Evolutionary conservation across 2,113 vertebrate species (phyloP), one percentile per base, ranked within the genome.

Genomic region (Elephas maximus): DNA sequence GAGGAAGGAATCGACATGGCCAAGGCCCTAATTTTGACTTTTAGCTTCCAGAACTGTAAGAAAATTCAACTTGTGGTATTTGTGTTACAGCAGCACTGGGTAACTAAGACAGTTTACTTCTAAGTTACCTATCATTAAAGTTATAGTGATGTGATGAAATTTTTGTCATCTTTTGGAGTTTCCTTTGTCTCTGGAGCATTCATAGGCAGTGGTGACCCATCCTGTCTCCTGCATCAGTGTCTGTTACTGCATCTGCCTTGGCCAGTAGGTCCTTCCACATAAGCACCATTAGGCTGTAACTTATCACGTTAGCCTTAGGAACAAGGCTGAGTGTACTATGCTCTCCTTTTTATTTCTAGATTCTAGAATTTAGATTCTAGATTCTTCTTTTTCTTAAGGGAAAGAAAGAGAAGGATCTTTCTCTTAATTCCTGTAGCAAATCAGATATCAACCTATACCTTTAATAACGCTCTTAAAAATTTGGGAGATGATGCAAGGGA

Each of bases 321-420:
- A n/a, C 8, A 0, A 78, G 5, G 5, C 7, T 12, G 8, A 14
- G 51, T 62, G 11, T 37, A 12, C 73, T 26, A 1, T 2, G 5
- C 30, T 45, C 63, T 79, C 6, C 17, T 28, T 65, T 26, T 8
- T 26, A 23, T 26, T 28, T 23, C 21, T 28, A 69, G n/a, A 44
- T 37, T 37, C 37, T 37, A 37, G 37, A 37, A 37, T 37, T 37
- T 37, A 37, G 37, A 37, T 37, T 37, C 37, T 37, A 37, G 37
- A 37, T 37, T 37, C 37, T 37, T 37, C 37, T 37, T 37, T 37
- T 37, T 37, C 37, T 37, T 37, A 37, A 37, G 37, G 37, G 37
- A 37, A 37, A 37, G 37, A 37, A 37, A 37, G 37, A 37, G 37
- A 37, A 37, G 37, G 37, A 76, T 33, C 18, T 62, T 82, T 33